Conservation (phyloP, 2,797 vertebrate genomes). For the Lemur catta region DNA sequence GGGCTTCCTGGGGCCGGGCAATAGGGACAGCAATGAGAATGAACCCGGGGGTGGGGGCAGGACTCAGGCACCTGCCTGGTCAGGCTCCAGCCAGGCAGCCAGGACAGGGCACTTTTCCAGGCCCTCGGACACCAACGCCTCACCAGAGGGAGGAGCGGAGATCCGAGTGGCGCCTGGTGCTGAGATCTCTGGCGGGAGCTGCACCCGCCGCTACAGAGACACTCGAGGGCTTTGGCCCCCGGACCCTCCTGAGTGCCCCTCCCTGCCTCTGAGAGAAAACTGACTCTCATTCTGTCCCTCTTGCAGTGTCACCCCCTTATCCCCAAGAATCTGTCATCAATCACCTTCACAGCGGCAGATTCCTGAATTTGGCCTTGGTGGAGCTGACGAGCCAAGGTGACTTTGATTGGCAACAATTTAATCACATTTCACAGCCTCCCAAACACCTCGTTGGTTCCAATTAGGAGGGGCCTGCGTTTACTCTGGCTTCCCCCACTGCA, state of each 20-base stretch:
- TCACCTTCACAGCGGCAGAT: not conserved
- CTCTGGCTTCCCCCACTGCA: not conserved
- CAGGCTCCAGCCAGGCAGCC: not conserved
- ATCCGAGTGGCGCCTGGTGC: accelerated
- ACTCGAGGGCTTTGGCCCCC: accelerated
- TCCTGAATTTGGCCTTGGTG: not conserved
- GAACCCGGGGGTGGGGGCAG: accelerated
- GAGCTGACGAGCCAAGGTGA: not conserved
- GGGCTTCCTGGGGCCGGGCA: not conserved
- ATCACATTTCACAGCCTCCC: not conserved
- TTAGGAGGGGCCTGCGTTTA: not conserved
- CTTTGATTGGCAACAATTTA: not conserved
- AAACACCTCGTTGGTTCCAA: not conserved
- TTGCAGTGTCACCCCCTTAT: accelerated
- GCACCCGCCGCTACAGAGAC: accelerated
- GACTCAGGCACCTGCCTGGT: accelerated
- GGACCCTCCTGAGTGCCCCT: not conserved
- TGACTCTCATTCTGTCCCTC: not conserved
- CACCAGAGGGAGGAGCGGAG: accelerated
- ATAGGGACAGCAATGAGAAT: accelerated
- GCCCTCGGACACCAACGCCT: accelerated
- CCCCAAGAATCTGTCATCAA: not conserved
- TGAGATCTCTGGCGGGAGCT: accelerated
- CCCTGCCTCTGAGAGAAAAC: not conserved
- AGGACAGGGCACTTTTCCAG: accelerated